Base-by-base conservation (phyloP, 2,797 vertebrate genomes). In the Chromobotia macracanthus region DNA sequence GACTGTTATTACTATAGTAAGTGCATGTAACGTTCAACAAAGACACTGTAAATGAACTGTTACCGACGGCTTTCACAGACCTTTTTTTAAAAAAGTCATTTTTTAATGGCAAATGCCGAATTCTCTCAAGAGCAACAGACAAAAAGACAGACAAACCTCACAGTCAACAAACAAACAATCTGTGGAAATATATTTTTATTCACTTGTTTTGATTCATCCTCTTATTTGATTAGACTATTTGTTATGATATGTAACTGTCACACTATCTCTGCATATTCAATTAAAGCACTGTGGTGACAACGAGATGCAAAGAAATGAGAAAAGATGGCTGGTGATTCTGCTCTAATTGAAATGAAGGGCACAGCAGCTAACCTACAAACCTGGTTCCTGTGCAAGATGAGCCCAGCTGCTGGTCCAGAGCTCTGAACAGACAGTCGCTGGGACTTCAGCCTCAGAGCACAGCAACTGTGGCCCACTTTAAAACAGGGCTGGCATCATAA, bases 291-390 rank as follows among this genome's bases (percentile, higher is more conserved):
- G 44, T 16, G 3, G 38, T 67, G 25, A 28, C 18, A 67, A 67
- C 3, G 44, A 48, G 44, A 73, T 38, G 21, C 71, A 46, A 73
- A 21, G 60, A 61, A 51, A 18, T 72, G 19, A 3, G 41, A 7
- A n/a, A 35, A 60, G 23, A 16, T 12, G 3, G 16, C 2, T n/a
- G 16, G 41, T 48, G 21, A 69, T 35, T 15, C 11, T 35, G 25
- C 55, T 70, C 44, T 4, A 1, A 38, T 38, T 61, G 38, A 50
- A 60, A 61, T 4, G 11, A 15, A 44, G 68, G 66, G 48, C 56
- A 13, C 13, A 61, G 21, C 44, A 50, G 44, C 44, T 51, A 70
- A 53, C 67, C 76, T 70, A 78, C 67, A 78, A 70, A 70, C 67
- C 76, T 25, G 67, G 25, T 70, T 78, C 56, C 56, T 51, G 56